Conservation (phyloP, 1,140 invertebrate genomes). For the Drosophila athabasca region DNA sequence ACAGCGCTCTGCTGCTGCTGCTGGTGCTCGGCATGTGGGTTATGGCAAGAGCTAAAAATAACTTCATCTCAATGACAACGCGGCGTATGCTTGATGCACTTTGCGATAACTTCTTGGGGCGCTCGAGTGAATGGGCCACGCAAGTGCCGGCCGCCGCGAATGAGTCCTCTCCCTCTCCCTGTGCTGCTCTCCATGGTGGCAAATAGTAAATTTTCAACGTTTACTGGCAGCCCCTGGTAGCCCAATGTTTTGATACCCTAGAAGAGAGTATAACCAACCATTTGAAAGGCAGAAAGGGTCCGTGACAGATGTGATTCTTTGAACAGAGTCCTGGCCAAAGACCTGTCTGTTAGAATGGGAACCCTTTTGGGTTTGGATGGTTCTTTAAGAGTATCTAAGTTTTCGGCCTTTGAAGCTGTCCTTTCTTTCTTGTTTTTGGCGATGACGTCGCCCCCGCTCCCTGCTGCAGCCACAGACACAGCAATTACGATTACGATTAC, state of each 20-base stretch:
- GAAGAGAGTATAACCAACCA: too few relatives aligned
- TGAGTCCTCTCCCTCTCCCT: conserved; percentile 13
- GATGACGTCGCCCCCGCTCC: conserved; percentile 27
- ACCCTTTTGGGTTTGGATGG: too few relatives aligned
- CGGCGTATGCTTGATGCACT: conserved; percentile 72
- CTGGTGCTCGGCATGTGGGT: conserved; percentile 52
- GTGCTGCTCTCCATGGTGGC: neutral
- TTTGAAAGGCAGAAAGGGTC: too few relatives aligned
- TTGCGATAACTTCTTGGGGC: conserved; percentile 47
- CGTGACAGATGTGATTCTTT: too few relatives aligned
- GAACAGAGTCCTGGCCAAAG: too few relatives aligned
- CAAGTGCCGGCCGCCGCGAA: conserved; percentile 3
- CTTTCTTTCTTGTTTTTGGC: conserved; percentile 34
- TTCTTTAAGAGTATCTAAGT: too few relatives aligned
- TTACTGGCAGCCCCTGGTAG: conserved; percentile 32
- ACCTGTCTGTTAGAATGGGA: too few relatives aligned
- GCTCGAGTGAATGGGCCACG: conserved; percentile 58
- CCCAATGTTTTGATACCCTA: too few relatives aligned
- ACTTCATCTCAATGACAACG: conserved; percentile 70
- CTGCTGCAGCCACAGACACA: conserved; percentile 8
- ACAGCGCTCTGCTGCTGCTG: conserved; percentile 34
- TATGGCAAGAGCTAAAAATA: conserved; percentile 69
- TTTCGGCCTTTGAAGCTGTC: too few relatives aligned
- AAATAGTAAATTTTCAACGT: conserved; percentile 65
- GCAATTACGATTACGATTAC: conserved; percentile 73